Percentiles rank a stretch among this genome's conserved stretches.
Conservation (phyloP, 2,113 vertebrate species). For the Cyanistes caeruleus region DNA sequence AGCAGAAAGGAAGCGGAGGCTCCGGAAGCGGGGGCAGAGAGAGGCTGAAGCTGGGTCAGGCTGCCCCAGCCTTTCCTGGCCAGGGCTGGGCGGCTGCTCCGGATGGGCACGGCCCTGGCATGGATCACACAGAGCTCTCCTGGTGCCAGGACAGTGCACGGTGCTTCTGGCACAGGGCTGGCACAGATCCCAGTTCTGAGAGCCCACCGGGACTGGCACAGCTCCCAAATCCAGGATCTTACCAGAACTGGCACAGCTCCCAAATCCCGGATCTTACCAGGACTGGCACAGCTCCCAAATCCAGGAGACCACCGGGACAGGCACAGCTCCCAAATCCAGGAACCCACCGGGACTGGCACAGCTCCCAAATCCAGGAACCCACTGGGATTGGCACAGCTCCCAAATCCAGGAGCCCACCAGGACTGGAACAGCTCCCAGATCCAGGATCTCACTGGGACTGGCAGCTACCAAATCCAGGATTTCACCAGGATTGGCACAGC, state of each 20-base stretch:
- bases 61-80: neutral
- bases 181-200: neutral
- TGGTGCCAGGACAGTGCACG: neutral
- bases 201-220: accelerated
- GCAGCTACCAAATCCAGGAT: too few species aligned
- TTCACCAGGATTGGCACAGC: too few species aligned
- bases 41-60: neutral
- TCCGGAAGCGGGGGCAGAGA: neutral
- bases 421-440: accelerated
- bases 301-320: accelerated
- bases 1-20: neutral
- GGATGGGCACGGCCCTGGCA: neutral
- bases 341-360: neutral
- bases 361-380: accelerated
- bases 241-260: accelerated
- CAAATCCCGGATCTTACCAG: accelerated
- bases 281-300: accelerated
- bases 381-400: accelerated
- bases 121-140: neutral
- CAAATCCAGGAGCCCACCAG: accelerated
- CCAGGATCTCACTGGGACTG: accelerated
- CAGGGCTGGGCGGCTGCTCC: neutral
- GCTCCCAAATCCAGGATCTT: accelerated
- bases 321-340: too few species aligned
- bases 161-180: neutral